A percentile compares a stretch with the other conserved stretches of the same genome.
Conservation (phyloP, 2,888 invertebrate species). For the Pristionchus mayeri region DNA sequence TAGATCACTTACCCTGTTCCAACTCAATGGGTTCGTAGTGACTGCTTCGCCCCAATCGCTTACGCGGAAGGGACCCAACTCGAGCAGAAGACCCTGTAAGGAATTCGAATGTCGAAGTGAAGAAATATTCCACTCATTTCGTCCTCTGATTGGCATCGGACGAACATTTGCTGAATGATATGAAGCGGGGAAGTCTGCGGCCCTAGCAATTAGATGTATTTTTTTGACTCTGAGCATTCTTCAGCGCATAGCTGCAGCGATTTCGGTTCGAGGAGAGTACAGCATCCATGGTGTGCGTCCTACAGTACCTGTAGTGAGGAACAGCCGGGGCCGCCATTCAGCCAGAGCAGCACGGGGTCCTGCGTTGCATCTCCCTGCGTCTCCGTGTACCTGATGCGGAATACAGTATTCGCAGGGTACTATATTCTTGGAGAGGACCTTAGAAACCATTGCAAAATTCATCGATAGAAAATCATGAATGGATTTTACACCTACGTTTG, state of each 20-base stretch:
- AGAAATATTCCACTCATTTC: background rate
- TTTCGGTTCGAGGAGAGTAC: too few relatives aligned
- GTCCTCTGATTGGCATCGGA: too few relatives aligned
- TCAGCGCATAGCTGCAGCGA: too few relatives aligned
- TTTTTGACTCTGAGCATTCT: background rate
- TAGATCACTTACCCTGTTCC: slow-evolving; percentile 73
- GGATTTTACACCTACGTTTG: too few relatives aligned
- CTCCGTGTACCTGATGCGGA: slow-evolving; percentile 64
- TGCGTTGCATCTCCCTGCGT: slow-evolving; percentile 75
- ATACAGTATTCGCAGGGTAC: too few relatives aligned
- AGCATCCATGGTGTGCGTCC: background rate
- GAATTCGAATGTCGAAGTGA: background rate
- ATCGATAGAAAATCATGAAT: slow-evolving; percentile 74
- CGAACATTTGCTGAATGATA: too few relatives aligned
- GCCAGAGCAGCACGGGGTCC: slow-evolving; percentile 77
- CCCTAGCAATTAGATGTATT: too few relatives aligned
- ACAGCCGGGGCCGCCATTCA: slow-evolving; percentile 77
- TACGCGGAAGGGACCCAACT: slow-evolving; percentile 77
- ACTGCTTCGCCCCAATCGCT: slow-evolving; percentile 68
- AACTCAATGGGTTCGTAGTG: slow-evolving; percentile 71
- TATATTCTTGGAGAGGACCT: too few relatives aligned
- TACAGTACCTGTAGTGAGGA: slow-evolving; percentile 55
- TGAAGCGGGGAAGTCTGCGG: too few relatives aligned
- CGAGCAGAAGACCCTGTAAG: slow-evolving; percentile 76
- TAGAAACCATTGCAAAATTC: too few relatives aligned